Conservation (phyloP, 2,113 vertebrate species). For the Mormoops blainvillei region DNA sequence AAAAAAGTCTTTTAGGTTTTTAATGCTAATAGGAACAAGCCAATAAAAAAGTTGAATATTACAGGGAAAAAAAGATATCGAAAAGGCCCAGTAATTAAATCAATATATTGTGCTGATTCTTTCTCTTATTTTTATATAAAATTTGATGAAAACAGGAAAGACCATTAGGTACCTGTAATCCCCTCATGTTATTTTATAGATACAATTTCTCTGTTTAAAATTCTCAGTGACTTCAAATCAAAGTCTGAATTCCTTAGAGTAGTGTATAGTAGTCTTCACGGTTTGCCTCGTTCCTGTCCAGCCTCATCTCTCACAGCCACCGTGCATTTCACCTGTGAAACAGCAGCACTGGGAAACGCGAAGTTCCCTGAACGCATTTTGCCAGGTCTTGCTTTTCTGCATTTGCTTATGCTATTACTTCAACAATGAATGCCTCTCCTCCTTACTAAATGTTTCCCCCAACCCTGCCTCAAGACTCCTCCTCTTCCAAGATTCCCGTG, state of each 20-base stretch:
- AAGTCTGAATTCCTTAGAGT: not conserved
- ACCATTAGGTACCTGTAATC: not conserved
- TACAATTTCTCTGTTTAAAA: not conserved
- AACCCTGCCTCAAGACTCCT: not conserved
- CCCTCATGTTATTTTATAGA: not conserved
- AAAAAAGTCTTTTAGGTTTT: not conserved
- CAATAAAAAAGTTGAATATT: not conserved
- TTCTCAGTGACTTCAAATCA: not conserved
- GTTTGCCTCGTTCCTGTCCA: not conserved
- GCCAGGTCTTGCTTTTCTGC: not conserved
- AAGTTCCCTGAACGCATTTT: not conserved
- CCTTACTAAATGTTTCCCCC: not conserved
- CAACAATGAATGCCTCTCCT: not conserved
- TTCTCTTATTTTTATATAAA: constrained; percentile 32
- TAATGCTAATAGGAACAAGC: not conserved
- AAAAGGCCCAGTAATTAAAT: not conserved
- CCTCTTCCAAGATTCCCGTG: not conserved
- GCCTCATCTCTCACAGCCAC: not conserved
- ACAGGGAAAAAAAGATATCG: not conserved
- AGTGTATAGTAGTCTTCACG: not conserved
- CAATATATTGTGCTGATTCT: not conserved
- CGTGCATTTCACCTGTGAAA: not conserved
- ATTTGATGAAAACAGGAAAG: not conserved
- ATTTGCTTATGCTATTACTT: constrained; percentile 5
- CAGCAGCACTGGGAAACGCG: not conserved